Evolutionary conservation across 2,888 invertebrate species (phyloP), one percentile per base, ranked within the genome.

Genomic region (Plebejus melissa): DNA sequence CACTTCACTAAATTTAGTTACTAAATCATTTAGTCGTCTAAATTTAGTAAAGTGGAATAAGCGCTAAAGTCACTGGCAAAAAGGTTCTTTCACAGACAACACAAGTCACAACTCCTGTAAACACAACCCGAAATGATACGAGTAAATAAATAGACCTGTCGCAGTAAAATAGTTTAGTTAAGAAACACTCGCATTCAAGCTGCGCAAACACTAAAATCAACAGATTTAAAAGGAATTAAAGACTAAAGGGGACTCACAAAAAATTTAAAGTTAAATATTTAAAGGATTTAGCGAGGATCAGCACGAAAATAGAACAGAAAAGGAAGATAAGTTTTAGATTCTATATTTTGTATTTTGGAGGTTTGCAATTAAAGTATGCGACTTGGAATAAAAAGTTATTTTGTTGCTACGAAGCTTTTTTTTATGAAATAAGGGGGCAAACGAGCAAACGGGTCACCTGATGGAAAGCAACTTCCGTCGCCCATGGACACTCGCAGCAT

Each of bases 211-310:
- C 65, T 16, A 36, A 65, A 32, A 36, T 65, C 65, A 65, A 65
- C 65, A 65, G 65, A 65, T 65, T 65, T 36, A 65, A 65, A 65
- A 65, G 36, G 65, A 65, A 65, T 65, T 65, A 65, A 65, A 65
- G 65, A 65, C 65, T 13, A 36, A 65, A 65, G 65, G 65, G 28
- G 60, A 60, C 65, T 32, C 65, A 13, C 65, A 36, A 65, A 65
- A 65, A 65, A 65, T 65, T 65, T 16, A 65, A 65, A 65, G 65
- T 65, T 65, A 65, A 65, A 65, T 32, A 65, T 65, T 65, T 65
- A 32, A 65, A 65, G 32, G 32, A 65, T 65, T 65, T 36, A 16
- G 16, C 65, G 65, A 6, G 65, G 22, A 65, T 65, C 65, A 32
- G 65, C 22, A 65, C 32, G 11, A 65, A 65, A 65, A 65, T 22